Percentiles rank a stretch among this genome's conserved stretches.
phyloP scores from a whole-genome alignment of 1,140 invertebrate genomes.

The Polyergus mexicanus region DNA sequence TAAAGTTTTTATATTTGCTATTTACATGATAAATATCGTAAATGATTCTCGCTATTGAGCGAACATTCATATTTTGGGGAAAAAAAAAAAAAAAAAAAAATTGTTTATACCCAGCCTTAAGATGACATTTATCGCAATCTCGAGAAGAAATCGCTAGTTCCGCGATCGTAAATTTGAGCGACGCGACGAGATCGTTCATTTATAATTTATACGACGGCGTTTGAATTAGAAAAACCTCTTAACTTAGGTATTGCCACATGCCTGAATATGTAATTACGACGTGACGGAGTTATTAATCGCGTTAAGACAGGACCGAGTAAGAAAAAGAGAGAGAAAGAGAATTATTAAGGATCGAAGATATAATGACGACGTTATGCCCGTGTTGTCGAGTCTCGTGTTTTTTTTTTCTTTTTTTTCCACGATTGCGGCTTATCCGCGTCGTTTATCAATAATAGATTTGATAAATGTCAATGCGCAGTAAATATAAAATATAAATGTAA shows the following conservation, averaged over 20 bases:
- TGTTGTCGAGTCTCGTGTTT: constrained; percentile 19
- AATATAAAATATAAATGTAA: constrained; percentile 50
- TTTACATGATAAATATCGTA: not conserved
- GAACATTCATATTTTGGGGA: not conserved
- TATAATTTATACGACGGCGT: constrained; percentile 40
- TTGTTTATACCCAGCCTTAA: constrained; percentile 30
- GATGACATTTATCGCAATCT: constrained; percentile 54
- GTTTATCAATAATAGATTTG: constrained; percentile 62
- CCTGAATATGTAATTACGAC: constrained; percentile 65
- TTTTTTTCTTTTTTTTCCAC: constrained; percentile 27
- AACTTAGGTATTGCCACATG: constrained; percentile 33
- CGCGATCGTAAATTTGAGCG: constrained; percentile 36
- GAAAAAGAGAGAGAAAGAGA: not conserved
- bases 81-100: constrained; percentile 38
- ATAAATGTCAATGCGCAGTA: constrained; percentile 45
- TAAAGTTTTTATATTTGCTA: constrained; percentile 6
- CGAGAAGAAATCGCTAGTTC: constrained; percentile 28
- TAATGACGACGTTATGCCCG: not conserved
- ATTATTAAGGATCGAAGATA: constrained; percentile 15
- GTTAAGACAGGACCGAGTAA: constrained; percentile 1
- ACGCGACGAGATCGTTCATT: constrained; percentile 48
- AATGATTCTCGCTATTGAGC: not conserved
- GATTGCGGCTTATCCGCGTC: constrained; percentile 32
- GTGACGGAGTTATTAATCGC: constrained; percentile 69
- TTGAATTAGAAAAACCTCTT: constrained; percentile 66